Percentiles rank a stretch among this genome's conserved stretches.
Evolutionary conservation across 2,797 vertebrate species (phyloP).

Genomic region (Sciurus carolinensis): DNA sequence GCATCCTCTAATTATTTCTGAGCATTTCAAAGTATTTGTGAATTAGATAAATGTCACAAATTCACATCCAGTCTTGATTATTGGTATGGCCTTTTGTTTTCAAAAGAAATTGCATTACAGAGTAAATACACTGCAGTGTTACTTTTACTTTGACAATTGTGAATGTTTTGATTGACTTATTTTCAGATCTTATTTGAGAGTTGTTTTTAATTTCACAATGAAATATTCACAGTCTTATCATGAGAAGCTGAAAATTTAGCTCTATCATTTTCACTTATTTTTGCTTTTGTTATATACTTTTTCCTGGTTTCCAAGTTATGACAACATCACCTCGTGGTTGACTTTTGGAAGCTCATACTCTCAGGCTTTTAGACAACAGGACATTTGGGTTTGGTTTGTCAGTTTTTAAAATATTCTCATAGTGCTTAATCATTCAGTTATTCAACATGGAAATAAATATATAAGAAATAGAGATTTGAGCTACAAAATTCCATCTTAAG

Average conservation of each 20-base stretch:
- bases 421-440: background rate
- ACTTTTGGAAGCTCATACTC: background rate
- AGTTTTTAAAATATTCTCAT: background rate
- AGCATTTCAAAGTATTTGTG: background rate
- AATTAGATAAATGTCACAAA: background rate
- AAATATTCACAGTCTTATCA: background rate
- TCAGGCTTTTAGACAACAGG: background rate
- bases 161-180: background rate
- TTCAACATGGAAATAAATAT: background rate
- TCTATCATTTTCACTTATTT: background rate
- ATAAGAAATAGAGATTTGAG: background rate
- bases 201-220: background rate
- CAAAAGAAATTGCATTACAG: background rate
- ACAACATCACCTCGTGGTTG: background rate
- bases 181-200: background rate
- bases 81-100: background rate
- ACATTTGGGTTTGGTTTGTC: background rate
- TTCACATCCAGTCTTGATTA: background rate
- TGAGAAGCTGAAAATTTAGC: background rate
- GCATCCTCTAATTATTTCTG: background rate
- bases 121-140: background rate
- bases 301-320: background rate
- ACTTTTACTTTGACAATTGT: background rate
- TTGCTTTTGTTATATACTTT: background rate
- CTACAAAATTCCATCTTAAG: background rate